Evolutionary conservation across 2,797 vertebrate species (phyloP).

Genomic region (Mionectes olivaceus): DNA sequence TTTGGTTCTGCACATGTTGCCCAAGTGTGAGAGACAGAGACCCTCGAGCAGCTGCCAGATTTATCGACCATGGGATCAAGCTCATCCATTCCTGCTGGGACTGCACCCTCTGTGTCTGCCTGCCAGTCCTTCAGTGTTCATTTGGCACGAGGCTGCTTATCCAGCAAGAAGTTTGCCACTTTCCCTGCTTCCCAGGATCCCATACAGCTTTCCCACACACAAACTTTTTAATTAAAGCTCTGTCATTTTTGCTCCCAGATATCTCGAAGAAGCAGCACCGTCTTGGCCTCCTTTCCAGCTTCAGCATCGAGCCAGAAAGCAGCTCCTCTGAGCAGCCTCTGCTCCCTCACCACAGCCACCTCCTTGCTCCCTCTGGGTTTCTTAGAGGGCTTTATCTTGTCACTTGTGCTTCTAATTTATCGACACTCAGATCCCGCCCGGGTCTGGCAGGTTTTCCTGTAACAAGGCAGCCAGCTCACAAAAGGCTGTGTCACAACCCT

Average conservation of each 20-base stretch:
- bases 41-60: neutral
- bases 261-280: neutral
- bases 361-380: neutral
- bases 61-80: neutral
- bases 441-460: conserved; percentile 16
- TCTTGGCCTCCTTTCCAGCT: neutral
- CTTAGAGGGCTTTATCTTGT: neutral
- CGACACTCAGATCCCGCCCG: neutral
- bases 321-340: neutral
- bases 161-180: neutral
- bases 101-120: neutral
- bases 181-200: neutral
- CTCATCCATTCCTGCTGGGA: neutral
- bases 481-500: conserved; percentile 14
- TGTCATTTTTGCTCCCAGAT: neutral
- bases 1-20: accelerated
- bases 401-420: conserved; percentile 30
- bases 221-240: conserved; percentile 7
- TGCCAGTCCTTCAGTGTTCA: neutral
- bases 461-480: neutral
- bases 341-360: neutral
- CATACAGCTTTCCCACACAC: neutral
- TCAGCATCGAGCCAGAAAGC: neutral
- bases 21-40: neutral
- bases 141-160: neutral